Percentiles rank a stretch among this genome's conserved stretches.
Conservation (phyloP, 2,113 vertebrate species). For the Glaucidium brasilianum region DNA sequence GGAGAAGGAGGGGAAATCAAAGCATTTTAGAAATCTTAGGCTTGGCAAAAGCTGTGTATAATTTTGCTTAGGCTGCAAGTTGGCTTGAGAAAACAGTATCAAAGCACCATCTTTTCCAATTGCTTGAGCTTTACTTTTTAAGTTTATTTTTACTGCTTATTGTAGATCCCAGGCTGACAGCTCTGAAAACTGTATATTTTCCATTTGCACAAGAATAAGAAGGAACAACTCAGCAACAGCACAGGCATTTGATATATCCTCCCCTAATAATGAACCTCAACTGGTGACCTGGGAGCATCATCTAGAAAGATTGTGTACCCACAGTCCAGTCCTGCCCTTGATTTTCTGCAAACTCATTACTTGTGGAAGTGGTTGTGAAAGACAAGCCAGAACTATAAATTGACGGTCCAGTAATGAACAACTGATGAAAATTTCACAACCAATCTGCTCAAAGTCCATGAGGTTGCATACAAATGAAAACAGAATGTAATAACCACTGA, state of each 20-base stretch:
- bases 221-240: neutral
- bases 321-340: neutral
- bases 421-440: slow-evolving; percentile 6
- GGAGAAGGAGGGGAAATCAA: neutral
- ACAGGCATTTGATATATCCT: neutral
- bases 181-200: neutral
- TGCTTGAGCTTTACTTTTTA: neutral
- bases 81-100: neutral
- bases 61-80: slow-evolving; percentile 25
- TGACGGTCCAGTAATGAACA: neutral
- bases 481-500: neutral
- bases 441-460: neutral
- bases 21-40: neutral
- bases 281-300: neutral
- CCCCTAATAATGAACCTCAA: neutral
- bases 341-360: neutral
- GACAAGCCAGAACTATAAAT: neutral
- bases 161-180: neutral
- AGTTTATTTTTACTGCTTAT: slow-evolving; percentile 19
- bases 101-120: neutral
- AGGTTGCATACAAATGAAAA: neutral
- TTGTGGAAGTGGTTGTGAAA: neutral
- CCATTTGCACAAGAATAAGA: neutral
- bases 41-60: neutral
- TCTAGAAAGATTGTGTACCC: neutral